These are phyloP conservation scores for Pongo pygmaeus DNA, from an alignment of 2,113 vertebrate genomes.

Conservation along the genomic window DNA sequence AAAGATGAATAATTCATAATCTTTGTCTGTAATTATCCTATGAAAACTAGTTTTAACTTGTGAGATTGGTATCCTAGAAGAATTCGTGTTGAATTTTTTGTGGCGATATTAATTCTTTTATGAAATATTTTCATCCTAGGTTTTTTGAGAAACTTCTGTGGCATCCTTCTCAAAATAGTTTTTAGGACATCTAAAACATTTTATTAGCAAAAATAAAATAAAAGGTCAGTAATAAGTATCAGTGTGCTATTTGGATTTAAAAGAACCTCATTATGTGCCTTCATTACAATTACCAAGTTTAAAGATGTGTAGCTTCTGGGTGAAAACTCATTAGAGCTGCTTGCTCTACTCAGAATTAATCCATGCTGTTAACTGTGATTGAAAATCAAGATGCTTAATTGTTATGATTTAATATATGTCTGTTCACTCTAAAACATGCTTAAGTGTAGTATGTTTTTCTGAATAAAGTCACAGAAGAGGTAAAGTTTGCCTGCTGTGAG, in stretches of 20 bases:
- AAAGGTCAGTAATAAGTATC: neutral
- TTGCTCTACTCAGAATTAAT: constrained; percentile 49
- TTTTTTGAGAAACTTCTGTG: neutral
- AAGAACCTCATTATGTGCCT: neutral
- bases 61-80: neutral
- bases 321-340: constrained; percentile 45
- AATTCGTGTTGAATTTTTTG: neutral
- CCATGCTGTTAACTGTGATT: constrained; percentile 43
- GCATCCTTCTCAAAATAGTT: neutral
- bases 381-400: constrained; percentile 28
- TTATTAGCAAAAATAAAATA: constrained; percentile 35
- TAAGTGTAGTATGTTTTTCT: neutral
- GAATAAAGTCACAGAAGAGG: neutral
- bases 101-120: neutral
- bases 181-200: neutral
- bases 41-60: constrained; percentile 36
- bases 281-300: constrained; percentile 37
- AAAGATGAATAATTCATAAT: constrained; percentile 52
- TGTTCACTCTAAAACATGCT: neutral
- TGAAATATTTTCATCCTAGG: neutral
- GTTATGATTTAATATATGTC: neutral
- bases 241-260: neutral
- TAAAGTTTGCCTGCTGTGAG: neutral
- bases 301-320: constrained; percentile 28
- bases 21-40: neutral